A percentile compares a stretch with the other conserved stretches of the same genome.
Evolutionary conservation across 2,113 vertebrate genomes (phyloP).

Genomic region (Gopherus evgoodei): DNA sequence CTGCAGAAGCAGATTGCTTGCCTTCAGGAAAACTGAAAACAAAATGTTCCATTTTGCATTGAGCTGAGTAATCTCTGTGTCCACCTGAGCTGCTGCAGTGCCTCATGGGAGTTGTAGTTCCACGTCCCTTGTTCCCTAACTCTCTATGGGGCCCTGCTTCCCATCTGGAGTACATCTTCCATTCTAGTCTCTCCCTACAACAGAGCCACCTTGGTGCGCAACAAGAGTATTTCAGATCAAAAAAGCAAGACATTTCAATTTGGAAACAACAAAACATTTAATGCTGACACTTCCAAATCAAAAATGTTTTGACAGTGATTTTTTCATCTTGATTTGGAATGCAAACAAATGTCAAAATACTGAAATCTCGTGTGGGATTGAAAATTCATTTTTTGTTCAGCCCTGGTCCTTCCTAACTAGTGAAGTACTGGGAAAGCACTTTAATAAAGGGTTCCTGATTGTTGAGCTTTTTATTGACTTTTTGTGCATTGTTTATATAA

Average conservation of each 20-base stretch:
- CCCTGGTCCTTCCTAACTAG: not conserved
- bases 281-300: not conserved
- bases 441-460: not conserved
- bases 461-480: not conserved
- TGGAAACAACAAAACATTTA: not conserved
- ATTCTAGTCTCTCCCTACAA: not conserved
- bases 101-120: not conserved
- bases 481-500: not conserved
- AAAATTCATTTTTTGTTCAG: not conserved
- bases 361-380: not conserved
- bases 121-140: not conserved
- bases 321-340: not conserved
- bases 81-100: not conserved
- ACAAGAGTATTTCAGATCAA: not conserved
- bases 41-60: not conserved
- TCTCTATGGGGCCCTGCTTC: not conserved
- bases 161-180: not conserved
- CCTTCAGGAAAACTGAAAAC: not conserved
- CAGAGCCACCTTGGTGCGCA: not conserved
- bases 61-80: not conserved
- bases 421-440: not conserved
- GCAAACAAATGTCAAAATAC: not conserved
- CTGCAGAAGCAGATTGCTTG: not conserved
- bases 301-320: not conserved
- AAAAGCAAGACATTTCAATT: accelerated